Base-by-base conservation (phyloP, 2,888 invertebrate genomes). In the Oscheius sp. region DNA sequence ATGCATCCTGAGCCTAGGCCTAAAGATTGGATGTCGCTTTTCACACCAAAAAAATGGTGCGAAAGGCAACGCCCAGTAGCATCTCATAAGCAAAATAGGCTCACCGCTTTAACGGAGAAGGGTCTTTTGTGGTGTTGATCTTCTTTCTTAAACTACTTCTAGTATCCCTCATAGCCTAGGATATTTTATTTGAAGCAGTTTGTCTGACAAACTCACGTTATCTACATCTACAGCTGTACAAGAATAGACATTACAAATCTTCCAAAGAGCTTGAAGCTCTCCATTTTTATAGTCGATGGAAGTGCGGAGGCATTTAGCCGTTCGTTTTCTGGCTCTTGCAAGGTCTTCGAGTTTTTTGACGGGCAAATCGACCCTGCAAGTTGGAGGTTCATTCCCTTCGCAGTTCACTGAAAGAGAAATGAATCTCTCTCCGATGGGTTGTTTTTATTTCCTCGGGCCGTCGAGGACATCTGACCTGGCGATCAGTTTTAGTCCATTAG, bases 101-200 rank as follows among this genome's bases (percentile, higher is more conserved):
- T 34, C 27, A 65, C 65, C 53, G 52, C 27, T 42, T 52, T n/a
- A 65, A 65, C 23, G 53, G 52, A 2, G 65, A 65, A 0, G 33
- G 52, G 25, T 65, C 65, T 23, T 50, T 68, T 39, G 55, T 17
- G 3, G 8, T 34, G 27, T 12, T 73, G 15, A 73, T 61, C 31
- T 52, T 57, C 17, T 73, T 73, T 12, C 70, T 37, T 17, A 73
- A 42, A 10, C 45, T 50, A 15, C 45, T 34, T n/a, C 73, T 65
- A 5, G 66, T 48, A 12, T 73, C 73, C 34, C 73, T 31, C 73
- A 73, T 73, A 17, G 67, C 70, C 73, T 73, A 34, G 29, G 67
- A 65, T 64, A 20, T 20, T 17, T 15, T 10, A 2, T 45, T 63
- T 46, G 25, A 25, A 45, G 10, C 15, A 12, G 3, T 3, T 20